Evolutionary conservation across 2,113 vertebrate genomes (phyloP), one percentile per base, ranked within the genome.

Genomic region (Tetrax tetrax): DNA sequence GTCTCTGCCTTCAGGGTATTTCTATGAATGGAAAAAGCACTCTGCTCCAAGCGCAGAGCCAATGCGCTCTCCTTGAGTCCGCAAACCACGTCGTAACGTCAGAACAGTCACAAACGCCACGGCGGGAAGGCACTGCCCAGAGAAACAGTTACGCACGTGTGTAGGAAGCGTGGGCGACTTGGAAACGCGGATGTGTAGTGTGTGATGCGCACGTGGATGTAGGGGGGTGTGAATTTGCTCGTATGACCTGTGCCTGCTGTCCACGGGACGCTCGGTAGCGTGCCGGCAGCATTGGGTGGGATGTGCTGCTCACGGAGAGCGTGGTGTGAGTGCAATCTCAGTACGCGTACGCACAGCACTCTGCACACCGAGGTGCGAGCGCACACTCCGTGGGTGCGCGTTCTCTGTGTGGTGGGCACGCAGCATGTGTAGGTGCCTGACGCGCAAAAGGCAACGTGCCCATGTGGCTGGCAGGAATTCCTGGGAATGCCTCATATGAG

Each of bases 271-370:
- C 12, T 6, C 1, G 19, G 45, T 45, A 60, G 10, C n/a, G 2
- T 5, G 35, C 48, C 3, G 5, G 2, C 64, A 13, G 63, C 3
- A 0, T 4, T 19, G 41, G 35, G 47, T 29, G 57, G 61, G 43
- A 78, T 28, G 59, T 59, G 71, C 33, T 28, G 84, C 70, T 47
- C 20, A 3, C 0, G 6, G 53, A 3, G 45, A 50, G 23, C 0
- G 2, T 3, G 50, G 16, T n/a, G 47, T 0, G 23, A 53, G 29
- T 12, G 10, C 27, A 37, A 14, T 21, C 61, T 65, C 68, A 15
- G 51, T 8, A 11, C 0, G 0, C 2, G 25, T 6, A 10, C 19
- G 12, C 47, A 3, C 3, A 33, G 41, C 50, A 22, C 63, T 7
- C 16, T 7, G 41, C 37, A 14, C 27, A 4, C 37, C 2, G 5